Evolutionary conservation across 2,113 vertebrate genomes (phyloP), one percentile per base, ranked within the genome.

Genomic region (Dromiciops gliroides): DNA sequence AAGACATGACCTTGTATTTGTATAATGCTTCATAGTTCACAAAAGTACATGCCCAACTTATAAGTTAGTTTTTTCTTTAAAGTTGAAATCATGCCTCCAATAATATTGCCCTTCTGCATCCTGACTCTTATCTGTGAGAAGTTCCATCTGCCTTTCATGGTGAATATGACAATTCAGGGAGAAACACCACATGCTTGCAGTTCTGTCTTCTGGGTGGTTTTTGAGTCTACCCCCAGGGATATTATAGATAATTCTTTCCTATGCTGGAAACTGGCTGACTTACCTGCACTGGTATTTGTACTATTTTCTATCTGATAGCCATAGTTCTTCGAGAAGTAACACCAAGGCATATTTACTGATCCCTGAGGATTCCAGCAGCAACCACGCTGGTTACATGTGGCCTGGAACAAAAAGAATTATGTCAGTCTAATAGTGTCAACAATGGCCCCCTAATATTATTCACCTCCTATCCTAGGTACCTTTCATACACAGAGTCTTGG

Each of bases 301-400:
- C 83, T 3, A 0, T 51, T 44, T 49, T 94, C 95, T 31, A 92
- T 3, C 23, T 92, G 93, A 52, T 98, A 98, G 83, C 97, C 97
- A 31, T 96, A 96, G 51, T 50, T 94, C 11, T 47, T 96, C 37
- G 97, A 96, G 88, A 95, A 97, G 96, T 97, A 98, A 90, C 97
- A 98, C 94, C 51, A 93, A 22, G 95, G 95, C 22, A 91, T 5
- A 24, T 0, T 12, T 1, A 23, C 44, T 16, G 90, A 0, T 52
- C 51, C 96, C 52, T 96, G 95, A 23, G 95, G 93, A 0, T 51
- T 83, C 97, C 97, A 98, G 75, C 96, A 98, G 83, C 97, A 98
- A 50, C 97, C 93, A 51, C 97, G 97, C 89, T 94, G 96, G 2
- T 96, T 92, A 95, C 97, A 98, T 0, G 7, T 91, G 26, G 48